Evolutionary conservation across 23 tunicate species (phyloP).

Genomic region (Aplidium turbinatum): DNA sequence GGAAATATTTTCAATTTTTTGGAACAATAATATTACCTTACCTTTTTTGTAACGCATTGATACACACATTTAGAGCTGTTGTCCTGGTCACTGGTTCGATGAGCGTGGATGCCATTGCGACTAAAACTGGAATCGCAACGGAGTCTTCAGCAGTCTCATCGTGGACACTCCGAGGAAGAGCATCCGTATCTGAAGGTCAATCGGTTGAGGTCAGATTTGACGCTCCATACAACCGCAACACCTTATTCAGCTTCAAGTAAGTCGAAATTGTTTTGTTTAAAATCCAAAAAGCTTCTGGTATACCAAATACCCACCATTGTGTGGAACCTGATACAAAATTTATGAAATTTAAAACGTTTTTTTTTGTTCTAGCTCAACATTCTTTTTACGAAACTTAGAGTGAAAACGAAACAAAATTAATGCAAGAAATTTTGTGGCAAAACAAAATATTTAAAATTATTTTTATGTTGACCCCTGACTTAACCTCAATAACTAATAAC

Average conservation of each 20-base stretch:
- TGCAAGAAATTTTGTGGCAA: no score
- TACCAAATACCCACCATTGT: not conserved
- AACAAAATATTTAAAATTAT: no score
- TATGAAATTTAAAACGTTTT: not conserved
- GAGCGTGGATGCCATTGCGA: conserved; percentile 70
- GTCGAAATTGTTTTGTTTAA: not conserved
- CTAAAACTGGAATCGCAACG: conserved; percentile 72
- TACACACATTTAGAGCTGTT: conserved; percentile 86
- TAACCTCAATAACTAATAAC: no score
- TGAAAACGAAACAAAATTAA: not conserved
- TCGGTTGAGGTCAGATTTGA: conserved; percentile 41
- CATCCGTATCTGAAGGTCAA: conserved; percentile 39
- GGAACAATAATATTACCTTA: no score
- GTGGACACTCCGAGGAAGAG: conserved; percentile 55
- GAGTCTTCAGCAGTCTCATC: conserved; percentile 58
- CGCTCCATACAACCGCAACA: conserved; percentile 65
- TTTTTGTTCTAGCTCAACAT: not conserved
- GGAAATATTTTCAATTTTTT: no score
- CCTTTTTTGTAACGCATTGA: no score
- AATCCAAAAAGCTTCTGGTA: no score
- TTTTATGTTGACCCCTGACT: no score
- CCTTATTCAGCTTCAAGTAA: conserved; percentile 69
- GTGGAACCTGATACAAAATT: not conserved
- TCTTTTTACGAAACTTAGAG: not conserved
- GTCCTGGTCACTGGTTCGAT: conserved; percentile 71